A percentile compares a stretch with the other conserved stretches of the same genome.
Evolutionary conservation across 2,888 invertebrate genomes (phyloP).

Genomic region (Rhagium mordax): DNA sequence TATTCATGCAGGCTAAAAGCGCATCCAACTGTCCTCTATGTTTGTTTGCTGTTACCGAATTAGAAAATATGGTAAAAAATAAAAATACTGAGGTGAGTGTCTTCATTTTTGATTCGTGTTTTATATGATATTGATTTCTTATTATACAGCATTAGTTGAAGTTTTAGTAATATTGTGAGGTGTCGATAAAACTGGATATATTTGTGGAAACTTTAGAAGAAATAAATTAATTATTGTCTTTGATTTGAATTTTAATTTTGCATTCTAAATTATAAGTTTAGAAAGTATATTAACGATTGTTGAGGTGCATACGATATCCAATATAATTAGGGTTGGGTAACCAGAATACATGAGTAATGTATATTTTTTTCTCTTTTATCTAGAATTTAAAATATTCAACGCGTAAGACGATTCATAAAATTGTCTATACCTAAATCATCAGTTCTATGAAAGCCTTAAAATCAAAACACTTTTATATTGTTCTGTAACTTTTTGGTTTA

Average conservation of each 20-base stretch:
- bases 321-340: neutral
- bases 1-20: slow-evolving; percentile 72
- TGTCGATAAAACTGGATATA: neutral
- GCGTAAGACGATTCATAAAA: no score
- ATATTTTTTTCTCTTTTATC: no score
- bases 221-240: slow-evolving; percentile 23
- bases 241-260: slow-evolving; percentile 31
- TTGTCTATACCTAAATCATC: no score
- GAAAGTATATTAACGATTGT: no score
- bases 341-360: neutral
- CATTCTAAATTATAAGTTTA: neutral
- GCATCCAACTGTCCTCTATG: slow-evolving; percentile 87
- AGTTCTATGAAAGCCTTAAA: no score
- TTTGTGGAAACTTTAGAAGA: neutral
- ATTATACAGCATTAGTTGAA: neutral
- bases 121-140: neutral
- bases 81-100: slow-evolving; percentile 81
- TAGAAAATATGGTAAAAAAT: slow-evolving; percentile 81
- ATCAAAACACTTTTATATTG: no score
- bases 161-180: neutral
- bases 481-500: no score
- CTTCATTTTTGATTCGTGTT: neutral
- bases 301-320: no score
- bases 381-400: no score
- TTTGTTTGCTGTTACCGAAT: slow-evolving; percentile 83